phyloP scores from a whole-genome alignment of 2,113 vertebrate species.

The Hystrix cristata region DNA sequence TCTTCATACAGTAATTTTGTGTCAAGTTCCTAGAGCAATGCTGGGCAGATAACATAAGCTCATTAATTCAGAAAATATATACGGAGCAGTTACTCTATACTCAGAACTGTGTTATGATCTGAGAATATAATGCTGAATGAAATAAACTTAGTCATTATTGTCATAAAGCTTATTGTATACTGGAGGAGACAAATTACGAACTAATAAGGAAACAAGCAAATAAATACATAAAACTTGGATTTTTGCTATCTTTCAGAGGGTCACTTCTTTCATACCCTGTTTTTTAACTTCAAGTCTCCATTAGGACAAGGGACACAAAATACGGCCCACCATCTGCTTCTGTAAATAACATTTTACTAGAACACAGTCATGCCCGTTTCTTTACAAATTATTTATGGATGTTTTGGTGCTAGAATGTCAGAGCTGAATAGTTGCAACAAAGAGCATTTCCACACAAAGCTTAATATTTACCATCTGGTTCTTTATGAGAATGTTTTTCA shows the following conservation, averaged over 20 bases:
- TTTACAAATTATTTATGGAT: not conserved
- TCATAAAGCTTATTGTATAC: not conserved
- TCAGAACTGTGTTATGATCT: not conserved
- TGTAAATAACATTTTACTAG: not conserved
- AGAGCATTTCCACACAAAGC: not conserved
- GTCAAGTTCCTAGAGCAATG: not conserved
- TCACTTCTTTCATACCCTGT: not conserved
- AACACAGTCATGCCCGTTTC: not conserved
- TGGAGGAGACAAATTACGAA: not conserved
- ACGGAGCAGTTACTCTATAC: not conserved
- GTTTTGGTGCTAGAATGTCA: not conserved
- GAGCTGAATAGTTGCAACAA: not conserved
- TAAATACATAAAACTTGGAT: not conserved
- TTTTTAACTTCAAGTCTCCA: slow-evolving; percentile 11
- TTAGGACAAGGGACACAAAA: not conserved
- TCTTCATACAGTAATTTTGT: not conserved
- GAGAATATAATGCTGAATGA: not conserved
- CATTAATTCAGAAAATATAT: not conserved
- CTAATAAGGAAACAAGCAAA: not conserved
- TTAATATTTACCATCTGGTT: not conserved
- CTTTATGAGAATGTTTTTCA: not conserved
- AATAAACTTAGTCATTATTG: not conserved
- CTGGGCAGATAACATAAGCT: not conserved
- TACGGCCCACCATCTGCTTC: not conserved
- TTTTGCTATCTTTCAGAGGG: not conserved